Conservation (phyloP, 2,113 vertebrate species). For the Aramus guarauna region DNA sequence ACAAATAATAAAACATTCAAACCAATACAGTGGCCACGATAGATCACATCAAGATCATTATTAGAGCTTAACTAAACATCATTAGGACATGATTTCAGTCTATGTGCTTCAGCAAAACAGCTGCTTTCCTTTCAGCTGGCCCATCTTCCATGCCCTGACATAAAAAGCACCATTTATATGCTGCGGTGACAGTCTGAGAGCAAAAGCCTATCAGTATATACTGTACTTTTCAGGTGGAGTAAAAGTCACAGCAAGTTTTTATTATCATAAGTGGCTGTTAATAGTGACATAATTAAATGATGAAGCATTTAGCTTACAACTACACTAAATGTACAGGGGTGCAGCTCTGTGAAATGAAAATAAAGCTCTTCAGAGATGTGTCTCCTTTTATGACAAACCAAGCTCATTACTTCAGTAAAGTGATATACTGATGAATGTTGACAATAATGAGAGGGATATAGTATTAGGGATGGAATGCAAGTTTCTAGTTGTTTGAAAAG, state of each 20-base stretch:
- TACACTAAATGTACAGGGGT: neutral
- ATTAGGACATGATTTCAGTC: neutral
- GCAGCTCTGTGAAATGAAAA: neutral
- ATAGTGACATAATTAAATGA: neutral
- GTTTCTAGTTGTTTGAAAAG: neutral
- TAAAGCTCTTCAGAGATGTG: neutral
- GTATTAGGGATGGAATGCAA: neutral
- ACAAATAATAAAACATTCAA: neutral
- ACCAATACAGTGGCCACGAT: neutral
- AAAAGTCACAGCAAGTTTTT: neutral
- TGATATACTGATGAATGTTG: neutral
- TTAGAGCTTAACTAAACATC: neutral
- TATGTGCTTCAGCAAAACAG: neutral
- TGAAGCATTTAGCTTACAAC: neutral
- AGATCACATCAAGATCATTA: neutral
- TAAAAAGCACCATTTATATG: neutral
- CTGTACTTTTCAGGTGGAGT: neutral
- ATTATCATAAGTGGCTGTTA: neutral
- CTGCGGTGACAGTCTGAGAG: neutral
- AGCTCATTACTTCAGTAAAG: neutral
- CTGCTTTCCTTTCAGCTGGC: neutral
- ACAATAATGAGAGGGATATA: neutral
- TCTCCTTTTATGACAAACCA: neutral
- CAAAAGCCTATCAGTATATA: fast-evolving
- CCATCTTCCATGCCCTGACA: neutral